These are phyloP conservation scores for Cichlasoma orientale DNA, from an alignment of 2,797 vertebrate species.

Conservation along the genomic window DNA sequence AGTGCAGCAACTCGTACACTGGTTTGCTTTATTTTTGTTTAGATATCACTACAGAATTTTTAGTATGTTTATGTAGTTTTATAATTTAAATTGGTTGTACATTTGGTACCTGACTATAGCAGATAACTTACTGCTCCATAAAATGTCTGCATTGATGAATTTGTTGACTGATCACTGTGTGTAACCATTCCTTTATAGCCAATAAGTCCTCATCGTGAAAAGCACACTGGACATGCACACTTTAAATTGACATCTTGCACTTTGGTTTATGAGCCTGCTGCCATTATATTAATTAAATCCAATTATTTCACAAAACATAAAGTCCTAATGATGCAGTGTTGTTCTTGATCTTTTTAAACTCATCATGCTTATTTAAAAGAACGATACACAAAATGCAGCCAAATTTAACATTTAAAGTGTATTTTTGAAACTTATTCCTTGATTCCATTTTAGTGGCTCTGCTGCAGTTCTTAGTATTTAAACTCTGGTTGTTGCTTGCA, in stretches of 20 bases:
- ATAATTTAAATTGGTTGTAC: constrained; percentile 73
- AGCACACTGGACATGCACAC: constrained; percentile 77
- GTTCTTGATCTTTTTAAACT: constrained; percentile 19
- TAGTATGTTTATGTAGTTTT: constrained; percentile 70
- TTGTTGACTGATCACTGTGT: constrained; percentile 67
- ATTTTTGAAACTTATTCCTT: constrained; percentile 44
- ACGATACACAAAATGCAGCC: background rate
- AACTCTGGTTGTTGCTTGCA: constrained; percentile 37
- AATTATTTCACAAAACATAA: constrained; percentile 49
- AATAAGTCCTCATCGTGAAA: constrained; percentile 61
- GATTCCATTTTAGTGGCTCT: constrained; percentile 14
- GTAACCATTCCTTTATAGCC: constrained; percentile 70
- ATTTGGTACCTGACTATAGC: constrained; percentile 73
- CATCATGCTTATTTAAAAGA: background rate
- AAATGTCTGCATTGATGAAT: constrained; percentile 49
- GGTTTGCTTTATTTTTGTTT: constrained; percentile 71
- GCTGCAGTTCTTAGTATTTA: constrained; percentile 32
- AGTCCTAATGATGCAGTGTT: constrained; percentile 37
- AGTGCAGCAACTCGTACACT: constrained; percentile 76
- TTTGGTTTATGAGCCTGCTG: constrained; percentile 77
- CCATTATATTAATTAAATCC: constrained; percentile 58
- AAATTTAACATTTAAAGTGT: constrained; percentile 4
- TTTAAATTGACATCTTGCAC: constrained; percentile 77
- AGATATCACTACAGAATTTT: constrained; percentile 65
- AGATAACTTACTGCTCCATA: constrained; percentile 52